A percentile compares a stretch with the other conserved stretches of the same genome.
Conservation (phyloP, 1,140 invertebrate species). For the Battus philenor region DNA sequence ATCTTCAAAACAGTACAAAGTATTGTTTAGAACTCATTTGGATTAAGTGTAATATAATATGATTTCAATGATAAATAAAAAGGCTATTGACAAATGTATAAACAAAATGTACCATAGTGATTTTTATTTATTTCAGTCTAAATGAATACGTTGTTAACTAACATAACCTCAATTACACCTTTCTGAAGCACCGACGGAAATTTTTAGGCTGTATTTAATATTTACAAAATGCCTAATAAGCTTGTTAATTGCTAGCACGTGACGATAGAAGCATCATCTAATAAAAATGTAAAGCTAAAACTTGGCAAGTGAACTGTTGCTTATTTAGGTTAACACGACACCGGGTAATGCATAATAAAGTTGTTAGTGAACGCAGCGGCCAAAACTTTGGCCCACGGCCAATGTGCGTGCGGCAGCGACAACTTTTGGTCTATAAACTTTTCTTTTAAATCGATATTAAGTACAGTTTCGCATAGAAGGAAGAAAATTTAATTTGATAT, state of each 20-base stretch:
- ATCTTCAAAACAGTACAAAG: too few relatives aligned
- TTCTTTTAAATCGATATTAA: slow-evolving; percentile 15
- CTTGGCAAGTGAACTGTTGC: slow-evolving; percentile 58
- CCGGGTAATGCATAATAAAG: slow-evolving; percentile 59
- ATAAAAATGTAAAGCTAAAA: slow-evolving; percentile 61
- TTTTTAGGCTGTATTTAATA: slow-evolving; percentile 12
- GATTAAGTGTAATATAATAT: too few relatives aligned
- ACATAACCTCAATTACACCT: too few relatives aligned
- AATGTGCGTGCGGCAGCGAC: slow-evolving; percentile 23
- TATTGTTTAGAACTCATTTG: too few relatives aligned
- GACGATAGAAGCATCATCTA: slow-evolving; percentile 43
- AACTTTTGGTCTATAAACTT: slow-evolving; percentile 15
- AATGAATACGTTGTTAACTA: too few relatives aligned
- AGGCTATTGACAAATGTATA: too few relatives aligned
- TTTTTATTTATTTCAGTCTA: too few relatives aligned
- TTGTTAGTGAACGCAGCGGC: slow-evolving; percentile 38
- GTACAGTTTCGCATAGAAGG: background rate
- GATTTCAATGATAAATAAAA: too few relatives aligned
- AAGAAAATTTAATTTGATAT: background rate
- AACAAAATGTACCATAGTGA: too few relatives aligned
- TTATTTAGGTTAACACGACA: slow-evolving; percentile 56
- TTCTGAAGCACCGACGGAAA: too few relatives aligned
- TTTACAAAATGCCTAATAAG: slow-evolving; percentile 7
- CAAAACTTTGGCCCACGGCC: slow-evolving; percentile 30
- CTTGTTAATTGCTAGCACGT: slow-evolving; percentile 29